Evolutionary conservation across 2,797 vertebrate species (phyloP).

Genomic region (Nyctibius grandis): DNA sequence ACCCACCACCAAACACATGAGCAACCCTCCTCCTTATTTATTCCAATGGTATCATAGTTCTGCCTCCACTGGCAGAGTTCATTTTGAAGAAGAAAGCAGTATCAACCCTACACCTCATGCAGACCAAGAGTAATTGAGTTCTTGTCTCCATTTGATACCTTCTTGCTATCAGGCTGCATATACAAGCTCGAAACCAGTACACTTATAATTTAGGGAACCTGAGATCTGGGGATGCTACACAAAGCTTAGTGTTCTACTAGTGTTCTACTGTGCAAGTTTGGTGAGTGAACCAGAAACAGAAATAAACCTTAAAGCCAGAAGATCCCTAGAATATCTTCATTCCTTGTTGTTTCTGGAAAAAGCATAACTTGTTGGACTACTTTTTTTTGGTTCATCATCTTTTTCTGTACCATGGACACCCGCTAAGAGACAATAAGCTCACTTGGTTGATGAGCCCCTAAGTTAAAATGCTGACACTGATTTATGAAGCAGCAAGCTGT

Average conservation of each 20-base stretch:
- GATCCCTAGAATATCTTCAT: neutral
- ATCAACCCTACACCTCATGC: accelerated
- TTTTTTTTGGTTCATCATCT: neutral
- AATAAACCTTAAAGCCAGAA: neutral
- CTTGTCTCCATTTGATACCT: neutral
- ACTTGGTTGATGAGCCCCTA: neutral
- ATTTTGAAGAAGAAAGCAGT: neutral
- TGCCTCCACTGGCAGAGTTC: neutral
- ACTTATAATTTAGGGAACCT: neutral
- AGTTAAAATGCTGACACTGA: neutral
- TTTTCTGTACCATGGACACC: neutral
- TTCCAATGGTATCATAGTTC: neutral
- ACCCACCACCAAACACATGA: neutral
- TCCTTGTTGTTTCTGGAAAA: neutral
- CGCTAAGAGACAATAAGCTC: neutral
- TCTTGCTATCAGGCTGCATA: neutral
- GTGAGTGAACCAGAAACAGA: neutral
- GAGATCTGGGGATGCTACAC: neutral
- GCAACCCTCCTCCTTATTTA: neutral
- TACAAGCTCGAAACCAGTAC: neutral
- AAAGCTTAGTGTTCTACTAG: neutral
- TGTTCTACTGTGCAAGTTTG: neutral
- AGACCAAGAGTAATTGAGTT: neutral
- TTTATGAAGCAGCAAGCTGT: slow-evolving; percentile 22
- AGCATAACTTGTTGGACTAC: neutral